Evolutionary conservation across 2,888 invertebrate genomes (phyloP), one percentile per base, ranked within the genome.

Genomic region (Eristalis tenax): DNA sequence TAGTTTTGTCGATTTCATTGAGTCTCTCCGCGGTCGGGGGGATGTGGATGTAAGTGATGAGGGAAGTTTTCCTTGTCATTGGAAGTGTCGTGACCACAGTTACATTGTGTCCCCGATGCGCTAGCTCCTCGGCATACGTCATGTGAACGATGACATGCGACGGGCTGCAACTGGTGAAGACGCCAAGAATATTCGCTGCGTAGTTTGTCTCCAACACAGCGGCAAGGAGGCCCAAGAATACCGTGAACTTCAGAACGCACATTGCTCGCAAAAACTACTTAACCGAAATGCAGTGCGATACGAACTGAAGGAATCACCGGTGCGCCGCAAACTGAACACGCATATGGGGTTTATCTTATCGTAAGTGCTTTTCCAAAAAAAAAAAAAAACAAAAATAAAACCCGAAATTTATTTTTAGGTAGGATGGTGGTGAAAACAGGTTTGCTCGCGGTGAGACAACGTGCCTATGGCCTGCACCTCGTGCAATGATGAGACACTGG

Each of bases 141-240:
- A 92, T 91, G 56, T 92, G 91, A 0, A 93, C 90, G n/a, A 93
- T 92, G 35, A 92, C 78, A 90, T 93, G 93, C 10, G 93, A 93
- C 3, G 91, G 91, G 61, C 92, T 91, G 78, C 90, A 89, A n/a
- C 91, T 91, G 66, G 92, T 91, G 69, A 92, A 93, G 2, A 93
- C 79, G 0, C 93, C 91, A 80, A 93, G 86, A 56, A 93, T 91
- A 79, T 91, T 91, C 1, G 92, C 90, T 5, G 89, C 88, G 6
- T 90, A 88, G n/a, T 71, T 88, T 1, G 71, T 8, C 2, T 10
- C 75, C 1, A 40, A 4, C 11, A 63, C 5, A 0, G 11, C 38
- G 13, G 61, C 75, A 3, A 83, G 6, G 22, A 75, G 2, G 0
- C 26, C 64, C 6, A 78, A 13, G 10, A 69, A 2, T 3, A n/a